phyloP scores from a whole-genome alignment of 2,797 vertebrate genomes.

The Pelochelys cantorii region DNA sequence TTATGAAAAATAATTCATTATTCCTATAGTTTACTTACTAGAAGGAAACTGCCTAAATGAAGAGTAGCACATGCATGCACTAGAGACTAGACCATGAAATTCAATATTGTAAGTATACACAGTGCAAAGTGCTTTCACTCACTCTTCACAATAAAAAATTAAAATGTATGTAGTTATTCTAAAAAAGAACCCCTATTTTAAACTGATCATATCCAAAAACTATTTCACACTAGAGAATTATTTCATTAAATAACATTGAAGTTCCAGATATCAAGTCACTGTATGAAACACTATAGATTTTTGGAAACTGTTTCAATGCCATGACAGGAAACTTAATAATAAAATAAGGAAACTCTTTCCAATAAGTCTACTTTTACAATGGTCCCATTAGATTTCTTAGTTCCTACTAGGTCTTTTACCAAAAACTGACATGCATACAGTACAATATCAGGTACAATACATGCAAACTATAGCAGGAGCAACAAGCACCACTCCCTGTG shows the following conservation, averaged over 20 bases:
- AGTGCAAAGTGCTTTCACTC: not conserved
- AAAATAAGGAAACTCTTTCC: not conserved
- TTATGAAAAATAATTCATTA: not conserved
- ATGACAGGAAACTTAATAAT: constrained; percentile 7
- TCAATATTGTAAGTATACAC: not conserved
- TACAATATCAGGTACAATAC: not conserved
- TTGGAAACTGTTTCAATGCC: not conserved
- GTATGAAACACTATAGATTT: not conserved
- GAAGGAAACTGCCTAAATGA: not conserved
- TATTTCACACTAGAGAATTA: not conserved
- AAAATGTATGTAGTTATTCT: not conserved
- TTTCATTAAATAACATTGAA: not conserved
- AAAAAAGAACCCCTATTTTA: constrained; percentile 24
- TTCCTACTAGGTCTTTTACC: not conserved
- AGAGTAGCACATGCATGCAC: not conserved
- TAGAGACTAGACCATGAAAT: not conserved
- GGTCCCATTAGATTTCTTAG: not conserved
- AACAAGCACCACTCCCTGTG: not conserved
- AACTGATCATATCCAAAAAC: not conserved
- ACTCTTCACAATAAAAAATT: not conserved
- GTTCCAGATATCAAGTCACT: not conserved
- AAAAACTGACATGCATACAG: not conserved
- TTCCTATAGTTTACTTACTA: not conserved
- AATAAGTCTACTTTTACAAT: not conserved
- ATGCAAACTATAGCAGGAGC: not conserved